Evolutionary conservation across 2,113 vertebrate species (phyloP).

Genomic region (Lates calcarifer): DNA sequence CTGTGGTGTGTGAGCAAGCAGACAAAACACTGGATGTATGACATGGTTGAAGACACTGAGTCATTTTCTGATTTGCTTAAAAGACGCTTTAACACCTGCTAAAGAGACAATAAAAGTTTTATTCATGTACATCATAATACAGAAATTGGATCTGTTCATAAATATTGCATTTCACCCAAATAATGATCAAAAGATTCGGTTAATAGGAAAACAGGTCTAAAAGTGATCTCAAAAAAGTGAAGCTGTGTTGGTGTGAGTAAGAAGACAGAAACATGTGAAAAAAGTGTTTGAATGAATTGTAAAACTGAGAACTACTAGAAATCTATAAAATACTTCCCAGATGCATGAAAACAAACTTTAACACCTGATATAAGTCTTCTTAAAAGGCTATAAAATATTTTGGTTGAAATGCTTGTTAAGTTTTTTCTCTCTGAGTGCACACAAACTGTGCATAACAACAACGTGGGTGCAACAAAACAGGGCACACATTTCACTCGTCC

Average conservation of each 20-base stretch:
- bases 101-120: conserved; percentile 70
- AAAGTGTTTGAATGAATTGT: conserved; percentile 28
- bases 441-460: conserved; percentile 54
- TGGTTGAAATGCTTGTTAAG: conserved; percentile 62
- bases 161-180: conserved; percentile 81
- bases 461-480: conserved; percentile 28
- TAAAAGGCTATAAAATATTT: conserved; percentile 66
- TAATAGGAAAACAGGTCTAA: conserved; percentile 46
- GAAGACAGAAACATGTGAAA: conserved; percentile 46
- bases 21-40: background rate
- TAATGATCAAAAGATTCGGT: conserved; percentile 66
- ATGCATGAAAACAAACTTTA: conserved; percentile 53
- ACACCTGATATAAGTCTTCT: conserved; percentile 50
- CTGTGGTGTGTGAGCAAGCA: background rate
- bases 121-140: conserved; percentile 81
- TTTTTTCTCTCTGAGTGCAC: conserved; percentile 59
- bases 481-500: conserved; percentile 24
- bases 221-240: conserved; percentile 55
- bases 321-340: conserved; percentile 66
- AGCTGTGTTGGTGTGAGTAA: conserved; percentile 31
- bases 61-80: background rate
- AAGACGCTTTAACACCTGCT: background rate
- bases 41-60: background rate
- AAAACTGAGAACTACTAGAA: conserved; percentile 72
- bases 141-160: conserved; percentile 84